Evolutionary conservation across 2,113 vertebrate species (phyloP), one percentile per base, ranked within the genome.

Genomic region (Trochalopteron elliotii): DNA sequence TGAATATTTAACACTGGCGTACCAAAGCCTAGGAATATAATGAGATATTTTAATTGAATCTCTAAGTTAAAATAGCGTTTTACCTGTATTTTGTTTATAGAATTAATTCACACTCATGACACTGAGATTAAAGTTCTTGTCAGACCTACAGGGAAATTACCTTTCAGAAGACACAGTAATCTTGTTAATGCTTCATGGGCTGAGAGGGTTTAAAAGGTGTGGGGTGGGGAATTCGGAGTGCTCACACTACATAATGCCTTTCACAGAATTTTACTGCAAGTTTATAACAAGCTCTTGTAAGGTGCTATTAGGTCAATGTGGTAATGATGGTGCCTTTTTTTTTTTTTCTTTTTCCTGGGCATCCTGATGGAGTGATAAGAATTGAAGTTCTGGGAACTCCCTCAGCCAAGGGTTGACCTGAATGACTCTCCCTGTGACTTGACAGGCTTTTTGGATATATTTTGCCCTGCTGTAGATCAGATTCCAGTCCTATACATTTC

Each of bases 51-150:
- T 92, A 94, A 93, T 95, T 83, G 42, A 68, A 47, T 93, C 89
- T 87, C 44, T 57, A 45, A 79, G 61, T 52, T 97, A 79, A 93
- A 92, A 64, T 83, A 50, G 53, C 82, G 20, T 64, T 82, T 93
- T 90, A 87, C 68, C 23, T 94, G 30, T 79, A 44, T 89, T 96
- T 96, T 95, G 69, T 95, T 88, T 94, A 83, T 89, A 67, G 77
- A 88, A 96, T 90, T 95, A 89, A 87, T 93, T 95, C 84, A 80
- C 6, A 23, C 63, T 88, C 4, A 2, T 79, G 74, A 76, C 44
- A 65, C 7, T 22, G 83, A 95, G 83, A 92, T 94, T 88, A 75
- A 86, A 94, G 67, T 55, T 90, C 87, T 82, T 85, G 83, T 82
- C 80, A 94, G 80, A 90, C 45, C 87, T 75, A 28, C 55, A 44